Base-by-base conservation (phyloP, 2,888 invertebrate species). In the Tyria jacobaeae region DNA sequence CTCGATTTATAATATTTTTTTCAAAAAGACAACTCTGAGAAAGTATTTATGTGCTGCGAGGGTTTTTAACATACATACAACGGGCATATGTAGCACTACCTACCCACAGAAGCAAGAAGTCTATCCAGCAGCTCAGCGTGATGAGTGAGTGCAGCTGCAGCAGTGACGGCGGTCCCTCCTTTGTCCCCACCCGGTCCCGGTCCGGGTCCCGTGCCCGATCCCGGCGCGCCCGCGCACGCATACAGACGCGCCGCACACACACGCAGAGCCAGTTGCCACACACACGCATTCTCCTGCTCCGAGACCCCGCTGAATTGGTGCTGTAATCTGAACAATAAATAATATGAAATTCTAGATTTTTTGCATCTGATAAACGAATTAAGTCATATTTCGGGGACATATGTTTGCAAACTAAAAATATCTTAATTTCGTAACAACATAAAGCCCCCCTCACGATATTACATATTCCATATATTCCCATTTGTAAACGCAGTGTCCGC, bases 231-330 rank as follows among this genome's bases (percentile, higher is more conserved):
- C 60, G 53, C 39, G 59, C 59, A 50, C 55, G 64, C 52, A 7
- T 35, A 56, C 35, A 56, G 47, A 4, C 34, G 60, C n/a, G 71
- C 67, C 39, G 27, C 56, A 15, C 71, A 66, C 57, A 58, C 62
- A 7, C 98, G 96, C 25, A 99, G 65, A 4, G 80, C 82, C 3
- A 80, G 66, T 54, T 98, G 98, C 83, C 97, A 96, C 10, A 99
- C 97, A 61, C 97, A 95, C 51, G 97, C 96, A 78, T 96, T 95
- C 83, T 99, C 98, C 21, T 95, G 95, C 56, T 96, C 96, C 15
- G 96, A 96, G 10, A 98, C 95, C 0, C 98, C 98, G 56, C 97
- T 96, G 89, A 98, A 99, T 68, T 98, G 95, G 84, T 98, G 97
- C 85, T 98, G 97, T 69, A 99, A 92, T 75, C 96, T 96, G 82